These are phyloP conservation scores for Lacanobia wlatinum DNA, from an alignment of 2,888 invertebrate species.

Conservation along the genomic window DNA sequence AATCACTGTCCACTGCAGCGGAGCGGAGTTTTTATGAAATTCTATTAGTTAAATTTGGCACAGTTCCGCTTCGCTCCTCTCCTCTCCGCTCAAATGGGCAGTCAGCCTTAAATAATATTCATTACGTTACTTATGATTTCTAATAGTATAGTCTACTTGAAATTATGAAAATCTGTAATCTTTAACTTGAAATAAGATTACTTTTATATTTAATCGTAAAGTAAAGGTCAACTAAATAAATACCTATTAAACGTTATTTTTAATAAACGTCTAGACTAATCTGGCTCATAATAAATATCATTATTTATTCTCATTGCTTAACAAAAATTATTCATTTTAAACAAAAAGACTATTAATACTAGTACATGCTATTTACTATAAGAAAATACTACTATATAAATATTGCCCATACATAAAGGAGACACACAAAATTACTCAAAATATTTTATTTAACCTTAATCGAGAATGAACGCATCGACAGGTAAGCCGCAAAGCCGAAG, in stretches of 20 bases:
- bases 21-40: too few relatives aligned
- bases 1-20: too few relatives aligned
- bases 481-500: constrained; percentile 24
- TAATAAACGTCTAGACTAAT: background rate
- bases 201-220: background rate
- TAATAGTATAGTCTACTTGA: too few relatives aligned
- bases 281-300: constrained; percentile 6
- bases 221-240: background rate
- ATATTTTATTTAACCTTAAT: constrained; percentile 4
- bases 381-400: background rate
- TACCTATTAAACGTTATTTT: background rate
- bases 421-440: background rate
- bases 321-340: background rate
- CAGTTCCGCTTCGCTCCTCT: too few relatives aligned
- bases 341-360: too few relatives aligned
- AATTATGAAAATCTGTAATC: too few relatives aligned
- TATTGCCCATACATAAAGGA: background rate
- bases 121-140: too few relatives aligned
- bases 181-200: background rate
- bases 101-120: too few relatives aligned
- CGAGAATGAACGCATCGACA: constrained; percentile 4
- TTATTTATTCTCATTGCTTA: background rate
- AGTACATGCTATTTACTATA: too few relatives aligned
- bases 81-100: too few relatives aligned
- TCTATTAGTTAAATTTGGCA: too few relatives aligned